A percentile compares a stretch with the other conserved stretches of the same genome.
Evolutionary conservation across 30 jellyfish, hydroid and myxozoan species (phyloP).

Genomic region (Turritopsis rubra): DNA sequence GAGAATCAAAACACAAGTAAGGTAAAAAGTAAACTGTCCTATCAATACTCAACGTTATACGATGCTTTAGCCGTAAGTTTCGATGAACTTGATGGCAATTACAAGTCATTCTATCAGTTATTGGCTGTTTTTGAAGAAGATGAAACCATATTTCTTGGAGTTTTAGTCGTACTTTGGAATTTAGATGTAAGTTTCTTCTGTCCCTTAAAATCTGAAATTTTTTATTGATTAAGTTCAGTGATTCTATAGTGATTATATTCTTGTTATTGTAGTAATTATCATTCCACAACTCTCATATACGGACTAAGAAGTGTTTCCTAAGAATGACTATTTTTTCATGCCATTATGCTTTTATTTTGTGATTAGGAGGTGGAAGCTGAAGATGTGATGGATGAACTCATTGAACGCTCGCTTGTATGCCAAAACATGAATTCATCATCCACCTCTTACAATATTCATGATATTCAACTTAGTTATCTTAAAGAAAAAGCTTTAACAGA

Average conservation of each 20-base stretch:
- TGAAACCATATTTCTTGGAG: slow-evolving; percentile 44
- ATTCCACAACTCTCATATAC: background rate
- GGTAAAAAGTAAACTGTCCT: slow-evolving; percentile 65
- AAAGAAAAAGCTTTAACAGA: slow-evolving; percentile 37
- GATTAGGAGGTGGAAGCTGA: slow-evolving; percentile 65
- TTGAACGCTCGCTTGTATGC: slow-evolving; percentile 60
- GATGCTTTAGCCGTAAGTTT: slow-evolving; percentile 83
- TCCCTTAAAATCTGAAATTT: no score
- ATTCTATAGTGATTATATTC: background rate
- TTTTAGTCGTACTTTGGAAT: slow-evolving; percentile 62
- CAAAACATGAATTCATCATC: slow-evolving; percentile 41
- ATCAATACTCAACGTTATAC: slow-evolving; percentile 61
- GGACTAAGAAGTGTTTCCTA: background rate
- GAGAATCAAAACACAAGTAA: slow-evolving; percentile 53
- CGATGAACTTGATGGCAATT: slow-evolving; percentile 32
- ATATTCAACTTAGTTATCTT: slow-evolving; percentile 57
- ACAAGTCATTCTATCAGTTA: slow-evolving; percentile 28
- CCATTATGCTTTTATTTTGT: background rate
- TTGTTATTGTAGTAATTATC: background rate
- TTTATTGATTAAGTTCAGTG: background rate
- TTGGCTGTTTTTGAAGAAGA: slow-evolving; percentile 73
- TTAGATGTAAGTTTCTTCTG: slow-evolving; percentile 65
- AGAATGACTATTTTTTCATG: background rate
- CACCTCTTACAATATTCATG: slow-evolving; percentile 64
- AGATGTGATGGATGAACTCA: slow-evolving; percentile 81